These are phyloP conservation scores for Myrmophylax atrothorax DNA, from an alignment of 2,113 vertebrate species.

Conservation along the genomic window DNA sequence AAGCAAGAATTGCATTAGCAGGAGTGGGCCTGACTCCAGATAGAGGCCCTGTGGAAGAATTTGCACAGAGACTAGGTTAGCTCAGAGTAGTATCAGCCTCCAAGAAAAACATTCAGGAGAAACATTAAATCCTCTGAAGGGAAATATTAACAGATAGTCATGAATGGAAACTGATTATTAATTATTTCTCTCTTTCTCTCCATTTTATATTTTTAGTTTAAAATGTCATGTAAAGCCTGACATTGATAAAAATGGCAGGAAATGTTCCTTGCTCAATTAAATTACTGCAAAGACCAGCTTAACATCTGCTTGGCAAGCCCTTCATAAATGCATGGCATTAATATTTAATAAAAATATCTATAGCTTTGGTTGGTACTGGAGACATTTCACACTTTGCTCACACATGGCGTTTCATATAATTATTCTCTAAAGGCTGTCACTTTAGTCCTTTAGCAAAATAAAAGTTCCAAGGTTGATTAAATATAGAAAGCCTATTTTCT, in stretches of 20 bases:
- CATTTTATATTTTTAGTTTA: constrained; percentile 74
- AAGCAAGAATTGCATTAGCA: constrained; percentile 52
- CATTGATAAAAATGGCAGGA: constrained; percentile 81
- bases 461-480: constrained; percentile 61
- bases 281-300: constrained; percentile 67
- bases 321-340: constrained; percentile 70
- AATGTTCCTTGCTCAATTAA: constrained; percentile 78
- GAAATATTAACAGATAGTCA: constrained; percentile 75
- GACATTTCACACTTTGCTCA: constrained; percentile 74
- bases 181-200: constrained; percentile 66
- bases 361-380: constrained; percentile 62
- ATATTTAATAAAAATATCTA: constrained; percentile 80
- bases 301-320: constrained; percentile 77
- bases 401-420: constrained; percentile 70
- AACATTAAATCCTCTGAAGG: constrained; percentile 71
- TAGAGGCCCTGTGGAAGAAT: constrained; percentile 66
- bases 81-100: constrained; percentile 57
- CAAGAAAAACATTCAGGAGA: constrained; percentile 78
- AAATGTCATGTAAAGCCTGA: constrained; percentile 74
- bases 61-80: constrained; percentile 68
- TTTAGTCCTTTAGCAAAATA: constrained; percentile 50
- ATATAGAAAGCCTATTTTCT: constrained; percentile 12
- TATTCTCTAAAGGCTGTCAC: constrained; percentile 58
- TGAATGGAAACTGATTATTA: constrained; percentile 76
- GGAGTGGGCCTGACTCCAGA: constrained; percentile 61